Conservation (phyloP, 1,140 invertebrate genomes). For the Nixonia krombeini region DNA sequence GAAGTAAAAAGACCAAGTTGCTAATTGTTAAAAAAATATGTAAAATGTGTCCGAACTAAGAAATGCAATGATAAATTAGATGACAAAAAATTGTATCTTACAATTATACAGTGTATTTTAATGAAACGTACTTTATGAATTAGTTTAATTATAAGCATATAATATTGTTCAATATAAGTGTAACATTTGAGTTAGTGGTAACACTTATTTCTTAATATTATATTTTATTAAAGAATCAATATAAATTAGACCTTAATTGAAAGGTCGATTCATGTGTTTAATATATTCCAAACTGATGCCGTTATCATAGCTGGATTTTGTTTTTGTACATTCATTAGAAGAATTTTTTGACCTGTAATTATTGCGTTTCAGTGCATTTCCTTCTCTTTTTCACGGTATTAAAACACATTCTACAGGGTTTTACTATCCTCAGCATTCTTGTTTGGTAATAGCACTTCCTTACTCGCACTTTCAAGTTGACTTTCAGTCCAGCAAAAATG, state of each 20-base stretch:
- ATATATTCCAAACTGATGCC: constrained; percentile 32
- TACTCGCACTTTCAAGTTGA: constrained; percentile 62
- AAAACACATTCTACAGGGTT: constrained; percentile 52
- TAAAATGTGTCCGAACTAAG: no score
- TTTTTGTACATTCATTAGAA: constrained; percentile 14
- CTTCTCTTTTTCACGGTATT: constrained; percentile 12
- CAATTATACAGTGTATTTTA: no score
- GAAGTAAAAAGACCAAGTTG: no score
- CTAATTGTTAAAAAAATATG: no score
- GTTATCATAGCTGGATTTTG: constrained; percentile 41
- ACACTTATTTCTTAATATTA: no score
- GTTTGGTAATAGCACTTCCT: constrained; percentile 57
- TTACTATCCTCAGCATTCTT: constrained; percentile 37
- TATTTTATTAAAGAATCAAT: no score
- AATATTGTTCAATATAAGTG: no score
- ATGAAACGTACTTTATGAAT: no score
- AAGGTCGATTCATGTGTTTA: constrained; percentile 33
- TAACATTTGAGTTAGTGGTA: no score
- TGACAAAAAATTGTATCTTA: no score
- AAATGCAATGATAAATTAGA: no score
- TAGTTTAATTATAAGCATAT: no score
- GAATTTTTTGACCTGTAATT: constrained; percentile 22
- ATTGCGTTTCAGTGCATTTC: constrained; percentile 27
- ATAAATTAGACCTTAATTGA: constrained; percentile 29
- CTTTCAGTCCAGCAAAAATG: constrained; percentile 46